Evolutionary conservation across 1,140 invertebrate species (phyloP).

Genomic region (Diabrotica undecimpunctata): DNA sequence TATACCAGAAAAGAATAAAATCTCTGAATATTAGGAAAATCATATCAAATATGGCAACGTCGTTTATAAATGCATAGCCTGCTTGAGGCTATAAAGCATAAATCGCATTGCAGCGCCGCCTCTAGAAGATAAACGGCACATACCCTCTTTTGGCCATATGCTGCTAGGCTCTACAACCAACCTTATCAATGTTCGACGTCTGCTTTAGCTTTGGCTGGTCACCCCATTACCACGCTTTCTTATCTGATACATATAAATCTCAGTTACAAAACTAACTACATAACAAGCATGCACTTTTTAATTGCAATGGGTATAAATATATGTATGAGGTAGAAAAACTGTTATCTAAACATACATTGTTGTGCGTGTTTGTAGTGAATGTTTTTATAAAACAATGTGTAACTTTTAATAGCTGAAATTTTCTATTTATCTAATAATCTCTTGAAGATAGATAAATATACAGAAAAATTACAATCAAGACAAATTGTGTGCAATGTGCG

Average conservation of each 20-base stretch:
- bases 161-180: slow-evolving; percentile 10
- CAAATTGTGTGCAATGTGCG: too few relatives aligned
- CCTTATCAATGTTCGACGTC: slow-evolving; percentile 6
- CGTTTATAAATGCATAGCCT: slow-evolving; percentile 7
- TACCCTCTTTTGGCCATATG: slow-evolving; percentile 17
- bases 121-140: slow-evolving; percentile 5
- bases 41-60: neutral
- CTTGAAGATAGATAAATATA: too few relatives aligned
- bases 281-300: slow-evolving; percentile 3
- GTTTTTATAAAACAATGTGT: too few relatives aligned
- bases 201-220: neutral
- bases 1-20: too few relatives aligned
- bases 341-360: too few relatives aligned
- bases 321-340: too few relatives aligned
- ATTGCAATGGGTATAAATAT: neutral
- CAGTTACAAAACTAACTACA: slow-evolving; percentile 1
- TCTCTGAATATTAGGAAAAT: too few relatives aligned
- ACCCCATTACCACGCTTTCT: neutral
- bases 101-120: slow-evolving; percentile 15
- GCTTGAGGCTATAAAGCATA: slow-evolving; percentile 13
- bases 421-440: too few relatives aligned
- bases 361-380: too few relatives aligned
- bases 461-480: too few relatives aligned
- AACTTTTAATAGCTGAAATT: too few relatives aligned
- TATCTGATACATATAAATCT: slow-evolving; percentile 1